A percentile compares a stretch with the other conserved stretches of the same genome.
phyloP scores from a whole-genome alignment of 2,888 invertebrate genomes.

The Caenorhabditis imperialis region DNA sequence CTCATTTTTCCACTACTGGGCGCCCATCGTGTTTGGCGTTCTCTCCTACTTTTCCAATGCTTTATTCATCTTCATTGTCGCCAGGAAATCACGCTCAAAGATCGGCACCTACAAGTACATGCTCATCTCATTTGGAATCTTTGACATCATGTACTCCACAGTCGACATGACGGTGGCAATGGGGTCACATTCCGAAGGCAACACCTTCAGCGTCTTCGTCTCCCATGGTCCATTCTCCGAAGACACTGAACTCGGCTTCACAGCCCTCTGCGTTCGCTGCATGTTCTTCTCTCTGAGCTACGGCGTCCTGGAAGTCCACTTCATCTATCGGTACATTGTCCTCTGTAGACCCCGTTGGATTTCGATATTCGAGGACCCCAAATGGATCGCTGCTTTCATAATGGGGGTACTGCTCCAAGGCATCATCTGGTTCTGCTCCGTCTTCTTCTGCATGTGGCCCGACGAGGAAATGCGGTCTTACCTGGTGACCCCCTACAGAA shows the following conservation, averaged over 20 bases:
- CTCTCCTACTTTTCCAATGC: slow-evolving; percentile 34
- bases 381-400: slow-evolving; percentile 23
- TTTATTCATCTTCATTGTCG: slow-evolving; percentile 38
- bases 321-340: slow-evolving; percentile 54
- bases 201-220: slow-evolving; percentile 44
- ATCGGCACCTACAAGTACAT: slow-evolving; percentile 50
- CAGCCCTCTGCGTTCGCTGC: slow-evolving; percentile 45
- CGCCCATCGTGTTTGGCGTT: slow-evolving; percentile 29
- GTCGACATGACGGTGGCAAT: slow-evolving; percentile 46
- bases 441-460: slow-evolving; percentile 31
- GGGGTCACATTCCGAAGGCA: slow-evolving; percentile 48
- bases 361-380: slow-evolving; percentile 25
- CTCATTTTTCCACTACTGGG: slow-evolving; percentile 34
- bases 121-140: slow-evolving; percentile 43
- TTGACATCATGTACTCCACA: slow-evolving; percentile 51
- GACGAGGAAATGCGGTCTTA: slow-evolving; percentile 49
- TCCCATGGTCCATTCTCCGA: slow-evolving; percentile 46
- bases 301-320: slow-evolving; percentile 52
- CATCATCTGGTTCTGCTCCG: slow-evolving; percentile 36
- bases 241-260: slow-evolving; percentile 27
- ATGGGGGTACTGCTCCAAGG: slow-evolving; percentile 29
- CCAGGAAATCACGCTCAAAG: slow-evolving; percentile 19
- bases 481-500: slow-evolving; percentile 27
- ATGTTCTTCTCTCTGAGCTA: slow-evolving; percentile 53
- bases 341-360: slow-evolving; percentile 45